Percentiles rank a stretch among this genome's conserved stretches.
These are phyloP conservation scores for Sebastes nivosus DNA, from an alignment of 2,797 vertebrate genomes.

Conservation along the genomic window DNA sequence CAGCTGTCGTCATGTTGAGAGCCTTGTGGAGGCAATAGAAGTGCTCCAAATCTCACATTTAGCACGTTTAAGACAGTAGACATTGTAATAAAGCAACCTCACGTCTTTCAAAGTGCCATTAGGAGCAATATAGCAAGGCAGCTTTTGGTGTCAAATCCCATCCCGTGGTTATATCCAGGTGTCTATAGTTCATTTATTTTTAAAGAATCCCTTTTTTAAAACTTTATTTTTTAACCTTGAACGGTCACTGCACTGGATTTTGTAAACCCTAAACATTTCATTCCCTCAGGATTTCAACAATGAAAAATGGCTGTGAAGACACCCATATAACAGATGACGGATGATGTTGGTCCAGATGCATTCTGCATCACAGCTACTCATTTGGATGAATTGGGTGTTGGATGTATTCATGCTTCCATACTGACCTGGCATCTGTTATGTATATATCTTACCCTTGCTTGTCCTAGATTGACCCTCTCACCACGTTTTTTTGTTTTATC, in stretches of 20 bases:
- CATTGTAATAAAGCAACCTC: not conserved
- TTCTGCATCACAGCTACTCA: slow-evolving; percentile 8
- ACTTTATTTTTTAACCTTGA: not conserved
- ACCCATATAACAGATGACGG: slow-evolving; percentile 10
- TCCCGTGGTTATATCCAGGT: not conserved
- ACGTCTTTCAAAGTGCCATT: not conserved
- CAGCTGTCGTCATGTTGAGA: too few species aligned
- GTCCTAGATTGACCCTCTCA: slow-evolving; percentile 32
- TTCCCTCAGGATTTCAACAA: not conserved
- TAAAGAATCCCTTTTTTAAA: not conserved
- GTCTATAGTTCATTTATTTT: not conserved
- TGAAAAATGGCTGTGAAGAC: slow-evolving; percentile 18
- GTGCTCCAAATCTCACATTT: too few species aligned
- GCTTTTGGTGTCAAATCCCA: not conserved
- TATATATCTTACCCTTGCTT: not conserved
- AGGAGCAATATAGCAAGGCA: not conserved
- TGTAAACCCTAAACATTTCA: not conserved
- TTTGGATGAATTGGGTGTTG: slow-evolving; percentile 22
- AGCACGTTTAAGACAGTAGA: not conserved
- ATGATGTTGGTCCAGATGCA: slow-evolving; percentile 10
- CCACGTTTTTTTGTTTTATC: slow-evolving; percentile 23
- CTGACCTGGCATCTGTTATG: slow-evolving; percentile 29
- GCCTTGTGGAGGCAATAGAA: too few species aligned
- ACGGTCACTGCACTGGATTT: not conserved
- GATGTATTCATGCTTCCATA: slow-evolving; percentile 33